phyloP scores from a whole-genome alignment of 2,797 vertebrate genomes.

The Aeoliscus strigatus region DNA sequence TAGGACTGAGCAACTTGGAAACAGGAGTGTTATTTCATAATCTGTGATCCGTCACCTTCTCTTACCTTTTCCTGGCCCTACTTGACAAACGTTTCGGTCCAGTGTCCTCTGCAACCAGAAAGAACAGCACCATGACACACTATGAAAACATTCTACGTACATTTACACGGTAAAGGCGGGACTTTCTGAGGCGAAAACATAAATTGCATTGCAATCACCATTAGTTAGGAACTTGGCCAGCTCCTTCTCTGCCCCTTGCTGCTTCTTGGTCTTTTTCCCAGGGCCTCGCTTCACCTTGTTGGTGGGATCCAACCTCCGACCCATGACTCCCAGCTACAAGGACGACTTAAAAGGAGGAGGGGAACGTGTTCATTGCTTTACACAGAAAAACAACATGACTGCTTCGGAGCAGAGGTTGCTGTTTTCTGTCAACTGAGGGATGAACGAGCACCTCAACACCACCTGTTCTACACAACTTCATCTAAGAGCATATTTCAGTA shows the following conservation, averaged over 20 bases:
- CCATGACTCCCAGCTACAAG: constrained; percentile 74
- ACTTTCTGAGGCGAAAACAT: constrained; percentile 7
- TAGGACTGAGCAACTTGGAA: constrained; percentile 8
- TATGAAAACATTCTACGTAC: too few relatives aligned
- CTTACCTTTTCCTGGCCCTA: constrained; percentile 83
- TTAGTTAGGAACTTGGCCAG: constrained; percentile 80
- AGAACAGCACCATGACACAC: background rate
- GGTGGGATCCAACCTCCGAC: constrained; percentile 87
- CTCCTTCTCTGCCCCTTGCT: constrained; percentile 89
- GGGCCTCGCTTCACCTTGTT: constrained; percentile 85
- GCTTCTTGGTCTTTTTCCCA: constrained; percentile 87
- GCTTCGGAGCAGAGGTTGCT: background rate
- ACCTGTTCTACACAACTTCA: too few relatives aligned
- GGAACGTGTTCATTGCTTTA: background rate
- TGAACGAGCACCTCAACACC: too few relatives aligned
- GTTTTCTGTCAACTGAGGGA: too few relatives aligned
- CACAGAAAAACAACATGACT: background rate
- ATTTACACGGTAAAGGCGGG: too few relatives aligned
- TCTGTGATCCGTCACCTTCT: background rate
- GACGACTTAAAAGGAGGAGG: constrained; percentile 3
- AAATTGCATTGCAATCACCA: constrained; percentile 63
- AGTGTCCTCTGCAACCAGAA: constrained; percentile 61
- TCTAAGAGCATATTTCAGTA: too few relatives aligned
- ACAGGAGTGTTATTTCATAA: background rate
- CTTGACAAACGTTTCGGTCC: constrained; percentile 82